Evolutionary conservation across 1,140 invertebrate species (phyloP), one percentile per base, ranked within the genome.

Genomic region (Vanessa tameamea): DNA sequence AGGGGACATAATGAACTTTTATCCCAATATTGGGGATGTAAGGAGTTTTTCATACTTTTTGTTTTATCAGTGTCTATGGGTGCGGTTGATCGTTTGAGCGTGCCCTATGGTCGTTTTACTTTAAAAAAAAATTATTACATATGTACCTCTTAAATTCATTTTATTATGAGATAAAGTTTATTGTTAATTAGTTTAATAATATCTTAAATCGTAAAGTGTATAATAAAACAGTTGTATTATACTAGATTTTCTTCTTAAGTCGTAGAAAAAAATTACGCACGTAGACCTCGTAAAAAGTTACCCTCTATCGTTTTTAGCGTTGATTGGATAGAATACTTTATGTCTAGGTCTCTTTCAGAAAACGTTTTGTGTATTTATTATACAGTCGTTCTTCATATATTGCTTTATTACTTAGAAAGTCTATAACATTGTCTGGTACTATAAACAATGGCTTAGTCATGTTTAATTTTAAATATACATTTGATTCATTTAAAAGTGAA

Each of bases 291-390:
- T 69, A 69, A 57, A 69, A 69, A 57, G 12, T 43, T 69, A 69
- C 48, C 14, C 47, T 26, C 37, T 67, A 55, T 69, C 66, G 47
- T 57, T 67, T 69, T 69, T 59, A 69, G 66, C 57, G 66, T 69
- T 57, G 66, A 69, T 69, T 69, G 66, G 53, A 69, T 69, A 53
- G 53, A 69, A 69, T 69, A 69, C 55, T 69, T 69, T 69, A 64
- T 48, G 26, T 59, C 53, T 69, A 57, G 66, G 53, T 69, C 53
- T 53, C 3, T 53, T 37, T 37, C 31, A 68, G 31, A 69, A 69
- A 47, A 37, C 23, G 20, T 15, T n/a, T 2, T 43, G 64, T 57
- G 31, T 57, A 69, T 69, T 69, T 57, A 69, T 47, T 68, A 23
- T 26, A 67, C 23, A 14, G 14, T 13, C 57, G 57, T 37, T 16